A percentile compares a stretch with the other conserved stretches of the same genome.
Evolutionary conservation across 2,797 vertebrate genomes (phyloP).

Genomic region (Macrochelys suwanniensis): DNA sequence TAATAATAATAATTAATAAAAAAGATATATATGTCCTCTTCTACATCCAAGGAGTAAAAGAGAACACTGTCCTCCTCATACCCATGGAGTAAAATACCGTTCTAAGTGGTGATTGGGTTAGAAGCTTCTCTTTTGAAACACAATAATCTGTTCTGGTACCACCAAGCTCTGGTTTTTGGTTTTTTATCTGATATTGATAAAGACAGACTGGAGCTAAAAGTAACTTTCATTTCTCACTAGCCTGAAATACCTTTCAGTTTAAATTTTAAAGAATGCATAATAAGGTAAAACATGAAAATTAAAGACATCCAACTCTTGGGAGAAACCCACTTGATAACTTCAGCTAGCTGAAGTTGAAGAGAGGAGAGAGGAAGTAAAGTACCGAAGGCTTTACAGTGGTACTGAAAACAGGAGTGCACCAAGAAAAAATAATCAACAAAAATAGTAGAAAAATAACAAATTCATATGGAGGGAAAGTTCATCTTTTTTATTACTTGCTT

Average conservation of each 20-base stretch:
- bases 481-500: constrained; percentile 22
- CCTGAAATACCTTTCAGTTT: constrained; percentile 68
- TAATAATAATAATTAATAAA: neutral
- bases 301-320: neutral
- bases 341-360: neutral
- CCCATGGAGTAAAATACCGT: neutral
- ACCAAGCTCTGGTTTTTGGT: neutral
- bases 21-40: neutral
- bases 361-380: neutral
- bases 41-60: neutral
- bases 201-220: neutral
- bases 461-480: neutral
- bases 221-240: neutral
- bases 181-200: neutral
- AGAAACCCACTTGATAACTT: constrained; percentile 9
- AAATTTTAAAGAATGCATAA: neutral
- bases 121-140: neutral
- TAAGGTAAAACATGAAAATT: constrained; percentile 43
- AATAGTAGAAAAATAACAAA: constrained; percentile 38
- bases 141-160: neutral
- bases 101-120: neutral
- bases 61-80: neutral
- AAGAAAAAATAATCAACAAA: neutral
- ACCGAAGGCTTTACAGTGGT: neutral
- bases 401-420: neutral